Conservation (phyloP, 2,113 vertebrate genomes). For the Bombycilla garrulus region DNA sequence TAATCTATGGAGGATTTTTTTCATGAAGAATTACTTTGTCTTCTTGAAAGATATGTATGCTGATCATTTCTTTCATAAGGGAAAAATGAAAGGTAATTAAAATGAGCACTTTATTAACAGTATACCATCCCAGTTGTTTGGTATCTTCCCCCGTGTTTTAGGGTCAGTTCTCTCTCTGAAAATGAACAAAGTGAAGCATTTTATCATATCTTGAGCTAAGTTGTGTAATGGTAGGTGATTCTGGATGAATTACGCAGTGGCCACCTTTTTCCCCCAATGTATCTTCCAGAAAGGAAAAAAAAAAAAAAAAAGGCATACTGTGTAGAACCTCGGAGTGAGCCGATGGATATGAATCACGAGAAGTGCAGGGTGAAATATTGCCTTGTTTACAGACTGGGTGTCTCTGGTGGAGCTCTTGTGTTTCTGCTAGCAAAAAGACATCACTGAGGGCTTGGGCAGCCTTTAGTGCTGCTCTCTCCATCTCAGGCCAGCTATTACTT, state of each 20-base stretch:
- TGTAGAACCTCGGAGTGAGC: background rate
- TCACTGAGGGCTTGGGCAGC: background rate
- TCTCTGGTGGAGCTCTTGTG: background rate
- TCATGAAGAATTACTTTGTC: background rate
- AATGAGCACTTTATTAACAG: background rate
- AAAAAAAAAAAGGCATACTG: background rate
- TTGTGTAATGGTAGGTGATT: background rate
- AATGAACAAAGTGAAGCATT: background rate
- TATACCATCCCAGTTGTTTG: background rate
- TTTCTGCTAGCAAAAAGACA: background rate
- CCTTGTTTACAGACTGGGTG: background rate
- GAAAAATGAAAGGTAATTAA: conserved; percentile 31
- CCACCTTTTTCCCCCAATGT: background rate
- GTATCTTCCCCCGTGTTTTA: background rate
- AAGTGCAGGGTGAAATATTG: background rate
- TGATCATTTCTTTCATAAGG: conserved; percentile 28
- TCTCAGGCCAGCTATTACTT: background rate
- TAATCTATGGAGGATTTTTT: background rate
- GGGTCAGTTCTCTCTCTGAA: background rate
- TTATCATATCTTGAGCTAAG: background rate
- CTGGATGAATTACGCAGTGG: background rate
- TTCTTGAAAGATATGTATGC: background rate
- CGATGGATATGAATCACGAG: background rate
- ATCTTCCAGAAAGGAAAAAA: background rate
- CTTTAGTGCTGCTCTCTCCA: accelerated